Base-by-base conservation (phyloP, 2,797 vertebrate genomes). In the Pagetopsis macropterus region DNA sequence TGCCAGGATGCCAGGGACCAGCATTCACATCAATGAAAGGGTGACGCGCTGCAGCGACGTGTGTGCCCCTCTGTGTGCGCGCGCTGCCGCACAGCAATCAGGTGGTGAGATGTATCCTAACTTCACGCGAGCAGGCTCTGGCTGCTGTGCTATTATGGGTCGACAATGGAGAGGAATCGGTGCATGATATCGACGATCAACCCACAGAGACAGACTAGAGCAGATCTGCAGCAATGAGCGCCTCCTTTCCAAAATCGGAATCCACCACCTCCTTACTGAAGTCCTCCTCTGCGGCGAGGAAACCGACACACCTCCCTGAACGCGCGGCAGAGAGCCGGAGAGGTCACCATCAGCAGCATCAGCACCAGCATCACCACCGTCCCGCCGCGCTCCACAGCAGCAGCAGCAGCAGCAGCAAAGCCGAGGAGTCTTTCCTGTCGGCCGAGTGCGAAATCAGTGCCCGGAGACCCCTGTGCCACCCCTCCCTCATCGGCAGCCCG, bases 391-490 rank as follows among this genome's bases (percentile, higher is more conserved):
- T 83, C 70, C 91, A 87, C 49, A 79, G 57, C 85, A 65, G 78
- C 73, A 68, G 78, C 73, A 68, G 19, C 19, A 19, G 71, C 70
- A 68, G 71, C 70, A 68, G 72, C 70, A 72, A 55, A 72, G 66
- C 83, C 41, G 90, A 89, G 71, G 94, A 91, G 70, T 90, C 94
- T 56, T 91, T 86, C 84, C 94, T 94, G 87, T 87, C 92, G 70
- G 91, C 93, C 74, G 94, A 95, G 65, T 89, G 95, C 84, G 97
- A 98, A 84, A 92, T 95, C 76, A 99, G 97, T 72, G 95, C 95
- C 62, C 94, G 96, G 87, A 96, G 97, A 96, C 97, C 97, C 86
- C 93, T 98, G 78, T 98, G 97, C 87, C 95, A 96, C 82, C 97
- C 97, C 13, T 93, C 93, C 40, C 83, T 91, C 23, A 16, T 81